phyloP scores from a whole-genome alignment of 2,797 vertebrate species.

The Tolypeutes matacus region DNA sequence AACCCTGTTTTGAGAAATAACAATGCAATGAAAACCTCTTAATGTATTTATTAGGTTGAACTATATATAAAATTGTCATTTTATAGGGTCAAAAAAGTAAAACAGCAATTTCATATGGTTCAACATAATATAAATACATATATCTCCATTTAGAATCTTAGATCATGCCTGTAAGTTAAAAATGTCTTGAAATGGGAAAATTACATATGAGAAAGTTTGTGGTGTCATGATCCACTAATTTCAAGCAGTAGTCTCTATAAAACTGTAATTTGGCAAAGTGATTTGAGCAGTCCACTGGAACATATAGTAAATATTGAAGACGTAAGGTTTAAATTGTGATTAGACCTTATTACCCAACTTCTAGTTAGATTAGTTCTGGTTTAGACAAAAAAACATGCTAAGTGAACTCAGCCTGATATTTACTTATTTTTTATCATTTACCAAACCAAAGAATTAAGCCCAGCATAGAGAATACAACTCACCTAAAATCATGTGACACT shows the following conservation, averaged over 20 bases:
- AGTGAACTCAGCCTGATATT: background rate
- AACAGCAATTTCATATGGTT: background rate
- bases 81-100: background rate
- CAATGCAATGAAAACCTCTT: background rate
- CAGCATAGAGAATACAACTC: background rate
- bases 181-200: constrained; percentile 40
- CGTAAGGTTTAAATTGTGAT: background rate
- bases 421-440: background rate
- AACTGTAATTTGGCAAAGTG: background rate
- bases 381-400: background rate
- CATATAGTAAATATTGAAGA: background rate
- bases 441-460: background rate
- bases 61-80: background rate
- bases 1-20: background rate
- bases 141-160: constrained; percentile 43
- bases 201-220: constrained; percentile 13
- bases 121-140: background rate
- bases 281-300: background rate
- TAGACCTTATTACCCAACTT: background rate
- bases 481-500: background rate
- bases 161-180: constrained; percentile 18
- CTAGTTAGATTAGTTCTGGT: background rate
- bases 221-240: background rate
- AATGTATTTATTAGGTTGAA: background rate
- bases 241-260: background rate